These are phyloP conservation scores for Sebastiscus tertius DNA, from an alignment of 2,797 vertebrate genomes.

Conservation along the genomic window DNA sequence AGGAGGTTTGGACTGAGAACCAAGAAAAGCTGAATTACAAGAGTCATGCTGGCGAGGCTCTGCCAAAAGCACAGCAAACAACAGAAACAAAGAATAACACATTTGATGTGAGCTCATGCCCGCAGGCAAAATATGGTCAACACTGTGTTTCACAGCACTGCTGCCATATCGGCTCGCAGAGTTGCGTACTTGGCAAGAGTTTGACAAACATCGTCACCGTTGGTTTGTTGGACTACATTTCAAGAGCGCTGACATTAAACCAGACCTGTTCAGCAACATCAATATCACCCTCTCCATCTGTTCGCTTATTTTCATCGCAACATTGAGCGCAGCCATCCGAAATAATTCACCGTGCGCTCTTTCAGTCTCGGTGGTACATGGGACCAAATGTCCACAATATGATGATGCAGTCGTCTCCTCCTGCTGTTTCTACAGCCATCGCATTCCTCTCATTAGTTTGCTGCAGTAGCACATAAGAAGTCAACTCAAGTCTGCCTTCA, in stretches of 20 bases:
- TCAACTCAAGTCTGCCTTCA: constrained; percentile 16
- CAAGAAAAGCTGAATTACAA: constrained; percentile 2
- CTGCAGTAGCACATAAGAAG: constrained; percentile 28
- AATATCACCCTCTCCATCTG: constrained; percentile 32
- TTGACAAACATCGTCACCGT: constrained; percentile 24
- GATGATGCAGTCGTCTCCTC: constrained; percentile 54
- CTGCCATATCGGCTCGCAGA: constrained; percentile 9
- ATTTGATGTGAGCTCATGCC: constrained; percentile 14
- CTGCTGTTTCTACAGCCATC: constrained; percentile 32
- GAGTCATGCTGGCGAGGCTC: constrained; percentile 1
- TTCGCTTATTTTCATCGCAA: constrained; percentile 12
- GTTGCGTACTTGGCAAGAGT: constrained; percentile 8
- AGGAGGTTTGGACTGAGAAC: constrained; percentile 8
- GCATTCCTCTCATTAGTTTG: constrained; percentile 48
- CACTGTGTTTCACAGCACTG: constrained; percentile 11
- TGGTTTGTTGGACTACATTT: constrained; percentile 27
- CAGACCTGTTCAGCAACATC: constrained; percentile 26
- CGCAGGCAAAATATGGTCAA: constrained; percentile 4
- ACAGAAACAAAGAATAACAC: constrained; percentile 10
- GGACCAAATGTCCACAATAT: constrained; percentile 37
- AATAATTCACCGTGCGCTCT: constrained; percentile 11
- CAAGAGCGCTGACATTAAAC: constrained; percentile 9
- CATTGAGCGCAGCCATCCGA: constrained; percentile 28
- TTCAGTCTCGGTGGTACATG: not conserved
- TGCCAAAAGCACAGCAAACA: constrained; percentile 3